Evolutionary conservation across 2,888 invertebrate genomes (phyloP), one percentile per base, ranked within the genome.

Genomic region (Amphimallon solstitiale): DNA sequence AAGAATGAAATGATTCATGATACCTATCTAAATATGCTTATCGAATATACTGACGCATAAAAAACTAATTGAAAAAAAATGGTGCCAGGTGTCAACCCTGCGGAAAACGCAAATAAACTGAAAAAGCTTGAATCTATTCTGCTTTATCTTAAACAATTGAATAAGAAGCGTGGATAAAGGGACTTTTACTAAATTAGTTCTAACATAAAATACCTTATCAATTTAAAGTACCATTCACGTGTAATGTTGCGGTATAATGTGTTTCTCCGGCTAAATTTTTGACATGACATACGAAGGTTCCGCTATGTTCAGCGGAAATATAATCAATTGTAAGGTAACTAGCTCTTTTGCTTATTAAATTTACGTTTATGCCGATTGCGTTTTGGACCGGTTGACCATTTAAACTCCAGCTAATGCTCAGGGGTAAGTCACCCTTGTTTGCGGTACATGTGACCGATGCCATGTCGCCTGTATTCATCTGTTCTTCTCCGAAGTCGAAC

Each of bases 381-480:
- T 84, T 84, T 72, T 77, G 79, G 15, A 86, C 74, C 21, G 78
- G 74, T 69, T 80, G 80, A 62, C 82, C 84, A 72, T 87, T 85
- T 74, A 88, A 86, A 52, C 84, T 88, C 93, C 93, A 94, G 63
- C 85, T 85, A 66, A 94, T 90, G 71, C 87, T 86, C 66, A 95
- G 83, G 9, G 94, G 94, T 68, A 90, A 72, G 80, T 95, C 94
- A 37, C 94, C 93, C 79, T 92, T 91, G 71, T 86, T 87, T 21
- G 91, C 90, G 29, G 89, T 87, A 80, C 93, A 93, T 49, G 68
- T 75, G 3, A 76, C 71, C n/a, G 77, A 75, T 2, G 76, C 73
- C 54, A 76, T 71, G 49, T 82, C 81, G 6, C 80, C 81, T 17
- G 77, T 75, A 72, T 83, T 80, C 61, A 88, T 84, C 63, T 87